Evolutionary conservation across 2,797 vertebrate species (phyloP).

Genomic region (Setipinna tenuifilis): DNA sequence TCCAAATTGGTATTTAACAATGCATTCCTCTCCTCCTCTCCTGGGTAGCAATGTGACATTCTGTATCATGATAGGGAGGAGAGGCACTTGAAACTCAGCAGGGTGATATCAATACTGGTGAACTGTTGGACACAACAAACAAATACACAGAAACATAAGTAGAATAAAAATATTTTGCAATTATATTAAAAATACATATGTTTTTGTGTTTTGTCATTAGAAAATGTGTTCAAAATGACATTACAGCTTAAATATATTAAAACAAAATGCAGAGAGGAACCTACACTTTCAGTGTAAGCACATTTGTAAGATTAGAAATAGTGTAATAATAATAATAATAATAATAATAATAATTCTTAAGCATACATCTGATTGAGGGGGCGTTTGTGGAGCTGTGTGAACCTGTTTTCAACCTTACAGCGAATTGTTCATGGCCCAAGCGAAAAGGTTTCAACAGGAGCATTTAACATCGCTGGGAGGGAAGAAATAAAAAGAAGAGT

Average conservation of each 20-base stretch:
- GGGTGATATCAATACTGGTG: slow-evolving; percentile 53
- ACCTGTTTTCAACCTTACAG: background rate
- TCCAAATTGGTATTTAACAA: slow-evolving; percentile 65
- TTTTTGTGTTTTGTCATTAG: too few relatives aligned
- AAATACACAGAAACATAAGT: background rate
- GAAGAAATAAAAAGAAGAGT: slow-evolving; percentile 82
- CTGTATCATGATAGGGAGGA: slow-evolving; percentile 55
- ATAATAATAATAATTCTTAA: background rate
- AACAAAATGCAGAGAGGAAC: background rate
- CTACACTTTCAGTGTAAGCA: background rate
- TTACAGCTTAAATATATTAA: background rate
- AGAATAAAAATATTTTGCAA: background rate
- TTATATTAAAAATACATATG: too few relatives aligned
- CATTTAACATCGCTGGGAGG: slow-evolving; percentile 81
- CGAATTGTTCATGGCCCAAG: slow-evolving; percentile 58
- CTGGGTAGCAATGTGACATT: slow-evolving; percentile 51
- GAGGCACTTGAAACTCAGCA: slow-evolving; percentile 55
- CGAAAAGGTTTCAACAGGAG: slow-evolving; percentile 68
- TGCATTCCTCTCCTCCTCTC: slow-evolving; percentile 54
- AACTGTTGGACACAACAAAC: slow-evolving; percentile 44
- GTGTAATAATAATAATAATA: background rate
- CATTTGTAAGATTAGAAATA: background rate
- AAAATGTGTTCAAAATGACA: background rate
- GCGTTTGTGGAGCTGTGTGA: background rate
- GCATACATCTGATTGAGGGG: slow-evolving; percentile 14